phyloP scores from a whole-genome alignment of 2,797 vertebrate genomes.

The Dipus sagitta region DNA sequence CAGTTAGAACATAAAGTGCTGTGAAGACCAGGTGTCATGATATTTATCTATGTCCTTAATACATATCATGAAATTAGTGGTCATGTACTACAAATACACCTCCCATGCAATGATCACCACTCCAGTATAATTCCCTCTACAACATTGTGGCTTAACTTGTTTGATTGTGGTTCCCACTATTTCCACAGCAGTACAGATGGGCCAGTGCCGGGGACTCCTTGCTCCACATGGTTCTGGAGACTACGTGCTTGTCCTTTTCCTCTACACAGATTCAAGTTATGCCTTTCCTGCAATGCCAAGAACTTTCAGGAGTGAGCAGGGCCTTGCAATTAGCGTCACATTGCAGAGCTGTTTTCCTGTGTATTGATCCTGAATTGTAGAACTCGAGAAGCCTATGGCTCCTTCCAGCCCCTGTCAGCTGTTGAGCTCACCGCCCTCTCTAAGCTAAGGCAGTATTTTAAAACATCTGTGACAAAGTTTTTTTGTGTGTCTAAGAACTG shows the following conservation, averaged over 20 bases:
- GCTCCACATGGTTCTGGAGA: not conserved
- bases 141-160: not conserved
- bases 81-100: not conserved
- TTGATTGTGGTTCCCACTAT: not conserved
- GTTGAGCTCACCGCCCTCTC: not conserved
- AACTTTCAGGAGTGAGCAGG: not conserved
- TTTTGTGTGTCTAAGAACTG: not conserved
- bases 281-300: not conserved
- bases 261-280: not conserved
- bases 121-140: too few species aligned
- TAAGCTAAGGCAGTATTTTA: not conserved
- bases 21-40: not conserved
- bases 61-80: not conserved
- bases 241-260: not conserved
- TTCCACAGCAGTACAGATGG: too few species aligned
- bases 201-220: not conserved
- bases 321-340: not conserved
- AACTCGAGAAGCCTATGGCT: not conserved
- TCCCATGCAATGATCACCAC: not conserved
- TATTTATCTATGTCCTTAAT: not conserved
- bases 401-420: not conserved
- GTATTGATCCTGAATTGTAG: not conserved
- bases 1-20: too few species aligned
- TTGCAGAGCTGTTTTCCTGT: not conserved
- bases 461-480: conserved; percentile 32